Conservation (phyloP, 2,888 invertebrate species). For the Atherix ibis region DNA sequence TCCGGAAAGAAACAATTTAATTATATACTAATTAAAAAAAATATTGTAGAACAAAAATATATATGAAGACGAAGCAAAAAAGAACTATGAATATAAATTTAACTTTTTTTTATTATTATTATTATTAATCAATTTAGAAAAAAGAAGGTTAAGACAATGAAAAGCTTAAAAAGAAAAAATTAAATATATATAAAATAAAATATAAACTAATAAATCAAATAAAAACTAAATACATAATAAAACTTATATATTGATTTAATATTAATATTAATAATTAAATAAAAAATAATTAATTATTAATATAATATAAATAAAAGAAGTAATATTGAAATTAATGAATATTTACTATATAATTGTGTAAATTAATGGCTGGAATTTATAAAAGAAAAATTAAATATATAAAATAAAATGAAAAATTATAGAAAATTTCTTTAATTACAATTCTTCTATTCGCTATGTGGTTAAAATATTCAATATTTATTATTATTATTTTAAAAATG, state of each 20-base stretch:
- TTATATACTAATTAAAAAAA: too few relatives aligned
- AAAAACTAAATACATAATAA: conserved; percentile 1
- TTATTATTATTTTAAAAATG: too few relatives aligned
- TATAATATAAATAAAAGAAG: conserved; percentile 5
- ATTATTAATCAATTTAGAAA: too few relatives aligned
- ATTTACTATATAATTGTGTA: conserved; percentile 13
- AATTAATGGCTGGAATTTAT: conserved; percentile 12
- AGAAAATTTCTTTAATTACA: not conserved
- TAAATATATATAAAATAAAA: too few relatives aligned
- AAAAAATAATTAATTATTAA: conserved; percentile 6
- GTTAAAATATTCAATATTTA: too few relatives aligned
- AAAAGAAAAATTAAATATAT: conserved; percentile 3
- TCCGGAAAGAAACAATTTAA: too few relatives aligned
- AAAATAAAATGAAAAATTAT: not conserved
- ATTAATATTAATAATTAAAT: conserved; percentile 3
- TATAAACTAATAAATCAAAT: conserved; percentile 3
- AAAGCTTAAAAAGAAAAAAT: too few relatives aligned
- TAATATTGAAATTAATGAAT: conserved; percentile 8
- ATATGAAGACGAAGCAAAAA: too few relatives aligned
- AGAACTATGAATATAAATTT: too few relatives aligned
- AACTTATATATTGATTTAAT: not conserved
- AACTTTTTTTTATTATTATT: too few relatives aligned
- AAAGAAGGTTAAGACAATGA: too few relatives aligned
- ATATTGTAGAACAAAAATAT: too few relatives aligned
- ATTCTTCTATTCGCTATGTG: not conserved